Evolutionary conservation across 92 coral and sea anemone species (phyloP).

Genomic region (Zoanthus gigantus): DNA sequence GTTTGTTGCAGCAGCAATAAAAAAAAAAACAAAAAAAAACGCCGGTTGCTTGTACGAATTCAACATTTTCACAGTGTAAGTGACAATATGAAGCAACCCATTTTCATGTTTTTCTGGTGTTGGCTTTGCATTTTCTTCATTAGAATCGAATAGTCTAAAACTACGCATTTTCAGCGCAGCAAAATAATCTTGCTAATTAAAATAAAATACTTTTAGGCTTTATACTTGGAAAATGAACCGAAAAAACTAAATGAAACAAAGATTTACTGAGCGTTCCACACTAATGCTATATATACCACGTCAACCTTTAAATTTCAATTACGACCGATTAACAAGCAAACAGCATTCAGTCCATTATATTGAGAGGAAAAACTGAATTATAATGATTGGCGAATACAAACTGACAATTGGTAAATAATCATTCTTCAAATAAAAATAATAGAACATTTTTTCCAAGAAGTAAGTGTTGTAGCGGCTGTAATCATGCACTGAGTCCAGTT

Average conservation of each 20-base stretch:
- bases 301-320: constrained; percentile 24
- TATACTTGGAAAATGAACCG: background rate
- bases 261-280: no score
- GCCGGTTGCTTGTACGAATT: no score
- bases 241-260: background rate
- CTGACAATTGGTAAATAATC: background rate
- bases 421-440: background rate
- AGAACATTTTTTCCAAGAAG: background rate
- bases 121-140: background rate
- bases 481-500: background rate
- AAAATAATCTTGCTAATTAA: no score
- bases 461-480: background rate
- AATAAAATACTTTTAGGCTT: background rate
- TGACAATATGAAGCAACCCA: background rate
- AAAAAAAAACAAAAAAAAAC: no score
- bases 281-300: background rate
- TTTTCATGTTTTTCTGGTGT: background rate
- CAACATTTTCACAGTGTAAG: background rate
- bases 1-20: no score
- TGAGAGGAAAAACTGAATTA: background rate
- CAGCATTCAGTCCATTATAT: background rate
- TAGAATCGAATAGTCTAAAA: no score
- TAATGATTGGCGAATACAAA: background rate
- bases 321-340: constrained; percentile 18
- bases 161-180: no score